A percentile compares a stretch with the other conserved stretches of the same genome.
These are phyloP conservation scores for Colius striatus DNA, from an alignment of 2,113 vertebrate species.

Conservation along the genomic window DNA sequence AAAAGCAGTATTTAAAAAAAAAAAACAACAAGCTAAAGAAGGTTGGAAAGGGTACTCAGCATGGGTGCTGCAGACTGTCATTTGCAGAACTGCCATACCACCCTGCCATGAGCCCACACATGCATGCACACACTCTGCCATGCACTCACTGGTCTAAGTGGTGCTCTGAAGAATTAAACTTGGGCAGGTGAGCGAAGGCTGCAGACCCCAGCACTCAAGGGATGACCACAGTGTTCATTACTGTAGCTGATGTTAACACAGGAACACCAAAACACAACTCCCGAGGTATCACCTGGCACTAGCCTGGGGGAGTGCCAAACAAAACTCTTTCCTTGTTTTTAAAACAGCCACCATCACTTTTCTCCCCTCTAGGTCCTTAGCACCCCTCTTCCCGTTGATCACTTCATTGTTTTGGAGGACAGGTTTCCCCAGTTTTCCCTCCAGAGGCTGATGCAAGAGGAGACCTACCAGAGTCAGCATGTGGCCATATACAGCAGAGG, in stretches of 20 bases:
- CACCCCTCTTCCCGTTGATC: background rate
- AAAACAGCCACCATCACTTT: background rate
- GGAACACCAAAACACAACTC: background rate
- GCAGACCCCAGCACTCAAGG: background rate
- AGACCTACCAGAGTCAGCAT: background rate
- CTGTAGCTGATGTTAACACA: background rate
- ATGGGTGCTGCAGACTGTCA: slow-evolving; percentile 10
- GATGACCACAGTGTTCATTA: background rate
- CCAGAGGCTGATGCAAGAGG: slow-evolving; percentile 12
- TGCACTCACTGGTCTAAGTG: rapidly evolving
- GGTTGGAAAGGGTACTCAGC: slow-evolving; percentile 33
- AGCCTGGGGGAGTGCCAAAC: background rate
- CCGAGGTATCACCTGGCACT: background rate
- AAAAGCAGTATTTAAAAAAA: background rate
- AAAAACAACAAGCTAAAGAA: slow-evolving; percentile 37
- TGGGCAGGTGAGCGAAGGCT: background rate
- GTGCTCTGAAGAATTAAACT: background rate
- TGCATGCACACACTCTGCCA: background rate
- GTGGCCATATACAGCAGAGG: background rate
- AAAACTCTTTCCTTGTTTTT: background rate
- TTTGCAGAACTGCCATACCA: background rate
- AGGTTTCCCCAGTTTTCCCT: background rate
- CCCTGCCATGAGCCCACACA: rapidly evolving
- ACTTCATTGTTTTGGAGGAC: background rate
- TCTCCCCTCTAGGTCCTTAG: background rate